Conservation (phyloP, 2,888 invertebrate species). For the Boloria euphrosyne region DNA sequence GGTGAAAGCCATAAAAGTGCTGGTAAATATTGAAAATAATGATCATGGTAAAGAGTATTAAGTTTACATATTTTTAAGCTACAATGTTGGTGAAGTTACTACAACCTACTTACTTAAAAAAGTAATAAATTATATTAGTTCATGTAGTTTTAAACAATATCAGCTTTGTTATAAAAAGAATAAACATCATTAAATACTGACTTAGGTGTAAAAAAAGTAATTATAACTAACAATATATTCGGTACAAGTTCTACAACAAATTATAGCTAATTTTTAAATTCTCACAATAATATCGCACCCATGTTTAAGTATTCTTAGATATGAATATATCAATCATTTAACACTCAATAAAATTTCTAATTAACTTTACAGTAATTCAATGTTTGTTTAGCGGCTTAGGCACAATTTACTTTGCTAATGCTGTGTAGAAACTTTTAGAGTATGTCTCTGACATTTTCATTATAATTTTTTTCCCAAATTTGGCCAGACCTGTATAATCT, state of each 20-base stretch:
- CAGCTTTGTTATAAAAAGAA: neutral
- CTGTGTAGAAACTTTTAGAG: slow-evolving; percentile 40
- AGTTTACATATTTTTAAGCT: no score
- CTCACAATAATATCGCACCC: slow-evolving; percentile 29
- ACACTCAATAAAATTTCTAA: slow-evolving; percentile 19
- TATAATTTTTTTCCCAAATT: slow-evolving; percentile 71
- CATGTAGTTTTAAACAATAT: no score
- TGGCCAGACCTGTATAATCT: slow-evolving; percentile 72
- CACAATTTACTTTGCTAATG: no score
- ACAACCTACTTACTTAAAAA: no score
- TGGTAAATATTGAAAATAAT: neutral
- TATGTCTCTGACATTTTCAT: slow-evolving; percentile 69
- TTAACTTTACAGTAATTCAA: neutral
- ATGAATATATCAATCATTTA: slow-evolving; percentile 20
- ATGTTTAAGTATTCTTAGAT: slow-evolving; percentile 20
- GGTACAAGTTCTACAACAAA: slow-evolving; percentile 20
- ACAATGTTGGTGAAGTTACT: no score
- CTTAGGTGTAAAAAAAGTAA: neutral
- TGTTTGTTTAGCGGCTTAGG: no score
- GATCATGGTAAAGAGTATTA: no score
- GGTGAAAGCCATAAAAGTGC: neutral
- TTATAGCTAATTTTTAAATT: slow-evolving; percentile 18
- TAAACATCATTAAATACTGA: slow-evolving; percentile 3
- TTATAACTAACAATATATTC: neutral
- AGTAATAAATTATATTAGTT: no score